Percentiles rank a stretch among this genome's conserved stretches.
These are phyloP conservation scores for Phalloptychus januarius DNA, from an alignment of 2,797 vertebrate genomes.

Conservation along the genomic window DNA sequence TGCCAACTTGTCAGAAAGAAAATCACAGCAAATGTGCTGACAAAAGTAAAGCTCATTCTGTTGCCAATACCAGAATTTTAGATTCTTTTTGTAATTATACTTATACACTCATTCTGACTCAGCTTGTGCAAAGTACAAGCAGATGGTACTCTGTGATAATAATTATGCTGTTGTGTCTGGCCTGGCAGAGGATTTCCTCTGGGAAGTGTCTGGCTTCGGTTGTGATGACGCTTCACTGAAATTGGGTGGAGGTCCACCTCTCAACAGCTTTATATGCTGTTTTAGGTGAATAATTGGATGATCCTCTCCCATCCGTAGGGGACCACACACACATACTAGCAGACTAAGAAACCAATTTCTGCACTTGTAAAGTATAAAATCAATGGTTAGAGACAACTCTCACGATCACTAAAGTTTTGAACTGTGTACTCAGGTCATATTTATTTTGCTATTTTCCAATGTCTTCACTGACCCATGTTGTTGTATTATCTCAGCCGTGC, in stretches of 20 bases:
- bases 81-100: not conserved
- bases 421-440: conserved; percentile 13
- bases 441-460: conserved; percentile 28
- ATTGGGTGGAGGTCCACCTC: conserved; percentile 49
- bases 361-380: not conserved
- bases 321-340: not conserved
- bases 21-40: not conserved
- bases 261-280: conserved; percentile 43
- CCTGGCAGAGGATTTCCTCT: conserved; percentile 71
- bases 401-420: conserved; percentile 6
- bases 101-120: conserved; percentile 21
- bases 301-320: conserved; percentile 20
- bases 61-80: not conserved
- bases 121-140: conserved; percentile 29
- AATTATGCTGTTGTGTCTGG: conserved; percentile 69
- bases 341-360: not conserved
- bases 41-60: conserved; percentile 4
- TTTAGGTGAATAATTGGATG: conserved; percentile 44
- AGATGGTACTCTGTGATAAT: conserved; percentile 58
- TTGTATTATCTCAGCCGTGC: conserved; percentile 61
- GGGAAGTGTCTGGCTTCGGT: conserved; percentile 69
- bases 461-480: conserved; percentile 56
- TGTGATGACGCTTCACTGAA: conserved; percentile 63
- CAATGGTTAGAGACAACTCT: not conserved
- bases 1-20: conserved; percentile 4